Base-by-base conservation (phyloP, 2,888 invertebrate species). In the Toxonevra muliebris region DNA sequence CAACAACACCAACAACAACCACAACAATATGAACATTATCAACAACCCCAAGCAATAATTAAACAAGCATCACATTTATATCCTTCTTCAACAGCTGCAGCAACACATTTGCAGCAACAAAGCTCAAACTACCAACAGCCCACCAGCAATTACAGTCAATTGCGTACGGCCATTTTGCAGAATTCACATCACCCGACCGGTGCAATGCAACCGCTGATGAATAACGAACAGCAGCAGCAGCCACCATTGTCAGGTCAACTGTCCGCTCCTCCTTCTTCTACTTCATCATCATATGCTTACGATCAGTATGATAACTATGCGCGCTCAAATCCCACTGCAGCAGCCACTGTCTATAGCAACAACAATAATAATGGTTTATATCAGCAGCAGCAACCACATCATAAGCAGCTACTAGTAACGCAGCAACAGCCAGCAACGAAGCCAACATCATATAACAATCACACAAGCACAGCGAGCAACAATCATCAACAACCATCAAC, bases 61-160 rank as follows among this genome's bases (percentile, higher is more conserved):
- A 82, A 84, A 78, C 83, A 84, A 79, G 76, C 82, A 78, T 83
- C 83, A 82, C 83, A 83, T 79, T 82, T 83, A 76, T 83, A 83
- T 80, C 82, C 30, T 30, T 30, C 30, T 30, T 30, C 83, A 78
- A 75, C 80, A 80, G 80, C 78, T 75, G 57, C 61, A 48, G 71
- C 75, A 68, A 71, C 72, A 68, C 76, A 76, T 63, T 77, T 78
- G n/a, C 30, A 30, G 30, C 70, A 66, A 19, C 82, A 79, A 58
- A 82, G 80, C 19, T 83, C 83, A 40, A 78, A 78, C 57, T 77
- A 80, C 57, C 80, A 79, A 68, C 79, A 77, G 70, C 75, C 73
- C 52, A 74, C 69, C 20, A 82, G 82, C 66, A 82, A 77, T 72
- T 83, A 83, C 76, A 81, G 80, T 73, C 85, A 86, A 73, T 70